phyloP scores from a whole-genome alignment of 2,797 vertebrate genomes.

The Pangasius krempfi region DNA sequence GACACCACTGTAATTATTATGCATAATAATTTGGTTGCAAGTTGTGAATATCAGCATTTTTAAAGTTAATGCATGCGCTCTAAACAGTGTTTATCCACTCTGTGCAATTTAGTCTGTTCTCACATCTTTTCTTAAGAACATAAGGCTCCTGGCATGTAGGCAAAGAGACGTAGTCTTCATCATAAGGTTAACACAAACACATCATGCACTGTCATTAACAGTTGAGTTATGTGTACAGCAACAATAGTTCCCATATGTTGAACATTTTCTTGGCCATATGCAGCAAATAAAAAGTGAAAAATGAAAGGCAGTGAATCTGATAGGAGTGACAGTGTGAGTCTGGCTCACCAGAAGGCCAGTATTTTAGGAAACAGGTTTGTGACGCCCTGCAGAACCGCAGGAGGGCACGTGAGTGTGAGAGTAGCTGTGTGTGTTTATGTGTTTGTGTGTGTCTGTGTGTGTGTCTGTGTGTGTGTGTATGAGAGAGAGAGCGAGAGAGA shows the following conservation, averaged over 20 bases:
- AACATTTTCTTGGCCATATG: constrained; percentile 58
- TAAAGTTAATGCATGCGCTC: constrained; percentile 32
- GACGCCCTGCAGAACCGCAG: constrained; percentile 60
- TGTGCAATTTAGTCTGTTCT: background rate
- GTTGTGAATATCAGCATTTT: constrained; percentile 58
- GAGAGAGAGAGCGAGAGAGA: background rate
- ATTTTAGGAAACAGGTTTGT: constrained; percentile 63
- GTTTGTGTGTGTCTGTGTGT: background rate
- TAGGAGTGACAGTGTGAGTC: constrained; percentile 61
- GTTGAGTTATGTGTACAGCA: constrained; percentile 38
- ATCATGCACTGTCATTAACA: constrained; percentile 54
- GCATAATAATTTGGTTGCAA: constrained; percentile 49
- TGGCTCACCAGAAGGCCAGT: constrained; percentile 64
- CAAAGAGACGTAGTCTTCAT: constrained; percentile 35
- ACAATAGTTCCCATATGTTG: constrained; percentile 57
- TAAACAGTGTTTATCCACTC: constrained; percentile 36
- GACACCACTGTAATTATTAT: constrained; percentile 49
- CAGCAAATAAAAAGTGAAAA: constrained; percentile 51
- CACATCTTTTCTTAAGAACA: constrained; percentile 13
- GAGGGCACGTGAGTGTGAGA: constrained; percentile 51
- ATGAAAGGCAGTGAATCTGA: constrained; percentile 58
- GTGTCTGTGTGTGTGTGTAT: too few species aligned
- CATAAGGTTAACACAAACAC: constrained; percentile 51
- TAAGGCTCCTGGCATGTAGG: constrained; percentile 26
- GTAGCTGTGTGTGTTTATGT: background rate